Evolutionary conservation across 2,797 vertebrate genomes (phyloP).

Genomic region (Alectoris magna): DNA sequence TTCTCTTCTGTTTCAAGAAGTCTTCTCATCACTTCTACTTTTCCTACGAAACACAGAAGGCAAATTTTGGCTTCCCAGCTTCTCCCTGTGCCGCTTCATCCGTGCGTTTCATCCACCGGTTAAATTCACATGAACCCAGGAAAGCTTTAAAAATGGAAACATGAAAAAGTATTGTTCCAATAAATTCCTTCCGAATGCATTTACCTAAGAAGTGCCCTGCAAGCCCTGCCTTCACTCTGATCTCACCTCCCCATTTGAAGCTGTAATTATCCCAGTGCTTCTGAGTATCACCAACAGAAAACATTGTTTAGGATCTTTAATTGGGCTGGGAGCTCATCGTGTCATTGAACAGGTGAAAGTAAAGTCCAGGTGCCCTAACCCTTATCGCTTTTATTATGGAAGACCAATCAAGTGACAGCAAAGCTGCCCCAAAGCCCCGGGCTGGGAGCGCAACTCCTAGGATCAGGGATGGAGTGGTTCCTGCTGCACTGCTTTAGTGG

Average conservation of each 20-base stretch:
- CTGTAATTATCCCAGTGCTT: background rate
- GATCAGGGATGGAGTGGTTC: too few relatives aligned
- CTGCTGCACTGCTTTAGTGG: too few relatives aligned
- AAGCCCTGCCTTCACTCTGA: background rate
- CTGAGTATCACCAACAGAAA: background rate
- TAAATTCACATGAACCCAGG: background rate
- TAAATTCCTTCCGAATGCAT: background rate
- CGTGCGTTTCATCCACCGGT: accelerated
- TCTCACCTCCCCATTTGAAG: background rate
- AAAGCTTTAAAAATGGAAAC: background rate
- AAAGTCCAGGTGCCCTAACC: background rate
- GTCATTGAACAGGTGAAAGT: background rate
- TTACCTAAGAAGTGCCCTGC: background rate
- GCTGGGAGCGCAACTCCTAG: background rate
- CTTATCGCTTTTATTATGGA: background rate
- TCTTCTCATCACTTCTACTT: background rate
- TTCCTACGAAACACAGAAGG: background rate
- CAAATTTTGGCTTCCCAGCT: background rate
- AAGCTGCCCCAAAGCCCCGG: background rate
- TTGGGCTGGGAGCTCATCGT: background rate
- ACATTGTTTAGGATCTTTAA: background rate
- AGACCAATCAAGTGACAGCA: background rate
- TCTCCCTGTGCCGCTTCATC: background rate
- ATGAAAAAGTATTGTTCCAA: background rate
- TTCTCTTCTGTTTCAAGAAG: background rate